phyloP scores from a whole-genome alignment of 2,797 vertebrate genomes.

The Bovichtus diacanthus region DNA sequence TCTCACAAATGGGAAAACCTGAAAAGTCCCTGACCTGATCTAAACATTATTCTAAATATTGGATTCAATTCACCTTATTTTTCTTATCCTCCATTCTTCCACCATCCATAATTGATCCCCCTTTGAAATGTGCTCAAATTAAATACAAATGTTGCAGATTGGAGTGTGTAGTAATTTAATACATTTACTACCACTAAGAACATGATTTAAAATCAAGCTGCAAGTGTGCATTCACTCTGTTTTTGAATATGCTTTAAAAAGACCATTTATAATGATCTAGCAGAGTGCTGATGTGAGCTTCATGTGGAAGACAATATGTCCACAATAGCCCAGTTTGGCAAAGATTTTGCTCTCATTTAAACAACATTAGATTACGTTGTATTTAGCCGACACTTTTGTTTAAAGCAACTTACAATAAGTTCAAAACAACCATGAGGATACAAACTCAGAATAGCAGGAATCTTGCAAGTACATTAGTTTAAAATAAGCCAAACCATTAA shows the following conservation, averaged over 20 bases:
- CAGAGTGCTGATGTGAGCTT: slow-evolving; percentile 29
- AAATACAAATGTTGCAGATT: background rate
- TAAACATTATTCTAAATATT: background rate
- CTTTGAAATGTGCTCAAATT: background rate
- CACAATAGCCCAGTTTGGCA: slow-evolving; percentile 23
- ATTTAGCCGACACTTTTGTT: too few relatives aligned
- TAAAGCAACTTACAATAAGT: too few relatives aligned
- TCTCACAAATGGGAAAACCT: background rate
- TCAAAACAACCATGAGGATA: too few relatives aligned
- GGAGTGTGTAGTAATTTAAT: background rate
- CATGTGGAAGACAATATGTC: slow-evolving; percentile 47
- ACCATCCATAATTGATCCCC: background rate
- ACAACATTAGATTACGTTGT: too few relatives aligned
- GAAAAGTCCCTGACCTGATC: background rate
- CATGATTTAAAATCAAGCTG: background rate
- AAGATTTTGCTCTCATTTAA: slow-evolving; percentile 6
- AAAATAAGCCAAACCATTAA: too few relatives aligned
- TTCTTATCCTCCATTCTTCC: too few relatives aligned
- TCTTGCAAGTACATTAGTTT: too few relatives aligned
- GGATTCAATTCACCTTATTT: background rate
- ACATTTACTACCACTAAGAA: background rate
- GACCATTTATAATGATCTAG: slow-evolving; percentile 36
- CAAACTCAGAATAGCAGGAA: too few relatives aligned
- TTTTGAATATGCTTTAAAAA: slow-evolving; percentile 11
- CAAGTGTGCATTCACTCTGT: background rate